These are phyloP conservation scores for Aphelenchoides bicaudatus DNA, from an alignment of 2,888 invertebrate species.

Conservation along the genomic window DNA sequence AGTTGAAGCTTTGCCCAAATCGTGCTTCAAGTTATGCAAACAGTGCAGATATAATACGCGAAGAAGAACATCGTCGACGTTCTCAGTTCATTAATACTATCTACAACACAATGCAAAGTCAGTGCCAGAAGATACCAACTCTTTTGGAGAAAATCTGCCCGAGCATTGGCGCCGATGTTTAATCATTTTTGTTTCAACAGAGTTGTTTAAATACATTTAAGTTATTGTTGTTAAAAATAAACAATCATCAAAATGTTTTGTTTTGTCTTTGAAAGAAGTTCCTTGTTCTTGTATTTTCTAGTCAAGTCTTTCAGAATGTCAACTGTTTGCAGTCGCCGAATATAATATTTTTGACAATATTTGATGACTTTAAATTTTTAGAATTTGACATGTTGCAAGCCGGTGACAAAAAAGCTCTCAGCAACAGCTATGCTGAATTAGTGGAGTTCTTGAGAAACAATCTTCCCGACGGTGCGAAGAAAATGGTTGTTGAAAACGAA, in stretches of 20 bases:
- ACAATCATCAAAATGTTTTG: too few species aligned
- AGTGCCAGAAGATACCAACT: too few species aligned
- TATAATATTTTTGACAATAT: background rate
- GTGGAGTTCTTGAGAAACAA: slow-evolving; percentile 30
- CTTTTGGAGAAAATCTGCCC: too few species aligned
- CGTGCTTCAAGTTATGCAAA: background rate
- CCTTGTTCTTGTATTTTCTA: too few species aligned
- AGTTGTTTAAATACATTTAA: too few species aligned
- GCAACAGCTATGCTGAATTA: slow-evolving; percentile 27
- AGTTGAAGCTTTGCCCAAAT: slow-evolving; percentile 1
- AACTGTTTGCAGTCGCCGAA: too few species aligned
- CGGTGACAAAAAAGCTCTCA: slow-evolving; percentile 20
- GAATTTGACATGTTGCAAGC: background rate
- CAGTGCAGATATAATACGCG: background rate
- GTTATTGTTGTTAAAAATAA: too few species aligned
- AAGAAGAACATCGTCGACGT: slow-evolving; percentile 2
- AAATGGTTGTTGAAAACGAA: slow-evolving; percentile 16
- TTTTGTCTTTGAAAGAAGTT: too few species aligned
- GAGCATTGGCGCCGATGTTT: too few species aligned
- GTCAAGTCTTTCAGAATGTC: too few species aligned
- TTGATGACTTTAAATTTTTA: background rate
- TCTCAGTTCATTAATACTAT: background rate
- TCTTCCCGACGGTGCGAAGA: slow-evolving; percentile 25
- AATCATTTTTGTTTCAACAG: too few species aligned
- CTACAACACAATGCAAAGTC: too few species aligned